Evolutionary conservation across 2,888 invertebrate genomes (phyloP), one percentile per base, ranked within the genome.

Genomic region (Teleiodes luculella): DNA sequence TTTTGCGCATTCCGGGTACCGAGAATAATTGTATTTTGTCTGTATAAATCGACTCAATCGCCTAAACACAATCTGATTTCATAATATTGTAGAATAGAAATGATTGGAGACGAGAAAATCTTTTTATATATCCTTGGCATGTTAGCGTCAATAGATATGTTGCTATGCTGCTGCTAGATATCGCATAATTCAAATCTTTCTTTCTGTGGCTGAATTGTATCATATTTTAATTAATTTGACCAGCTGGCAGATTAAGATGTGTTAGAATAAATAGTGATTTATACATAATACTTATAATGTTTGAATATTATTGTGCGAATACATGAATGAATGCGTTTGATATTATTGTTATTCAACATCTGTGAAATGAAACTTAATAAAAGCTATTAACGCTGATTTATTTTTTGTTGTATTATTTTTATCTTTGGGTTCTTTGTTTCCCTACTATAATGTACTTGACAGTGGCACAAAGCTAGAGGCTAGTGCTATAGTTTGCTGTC

Each of bases 241-340:
- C 35, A 48, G 33, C 35, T 20, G 48, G 36, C 48, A 33, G 48
- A 13, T 18, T n/a, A 14, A 48, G 33, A 47, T 36, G 18, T 48
- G n/a, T 48, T 48, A 48, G 48, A 48, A 35, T 48, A 18, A 36
- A 48, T 48, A 48, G 48, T 35, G 35, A 48, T 48, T 48, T 48
- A 48, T 48, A 48, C 33, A 47, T 13, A 16, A 2, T 49, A 36
- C n/a, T 31, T 36, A 24, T 33, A 49, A n/a, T 49, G 36, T 49
- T 18, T 36, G 49, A 46, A 37, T 49, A 49, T 16, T 33, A 18
- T 16, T 33, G 47, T 47, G 47, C 31, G 47, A 47, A 28, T 14
- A 20, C 4, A 24, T 49, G 36, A 35, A 18, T 49, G 28, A 24
- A 35, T 36, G 49, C 46, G 16, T 46, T 46, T 28, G 36, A 37